Base-by-base conservation (phyloP, 2,113 vertebrate genomes). In the Limanda limanda region DNA sequence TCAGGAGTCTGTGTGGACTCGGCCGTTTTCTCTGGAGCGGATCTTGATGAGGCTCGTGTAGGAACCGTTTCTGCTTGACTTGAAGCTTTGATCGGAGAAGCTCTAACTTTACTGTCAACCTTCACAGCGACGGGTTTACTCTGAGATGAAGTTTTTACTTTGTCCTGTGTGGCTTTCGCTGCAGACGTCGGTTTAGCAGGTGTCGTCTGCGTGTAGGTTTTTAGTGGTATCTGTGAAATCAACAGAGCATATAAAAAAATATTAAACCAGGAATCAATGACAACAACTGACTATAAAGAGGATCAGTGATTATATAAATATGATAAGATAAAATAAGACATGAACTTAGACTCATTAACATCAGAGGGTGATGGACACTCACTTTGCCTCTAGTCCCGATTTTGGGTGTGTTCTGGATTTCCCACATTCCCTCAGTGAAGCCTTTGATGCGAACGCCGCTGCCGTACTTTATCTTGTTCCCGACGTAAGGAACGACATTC, bases 361-460 rank as follows among this genome's bases (percentile, higher is more conserved):
- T 17, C 59, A 37, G 20, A 25, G n/a, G 8, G 18, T 9, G 15
- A 45, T 7, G 73, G 6, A 40, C 6, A 25, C 86, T 89, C 63
- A 98, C 98, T 94, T 95, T 95, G 52, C 93, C 92, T 88, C 94
- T 97, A 62, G 96, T 96, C n/a, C 97, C 94, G 31, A 99, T 92
- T 75, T 95, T 96, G 0, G 97, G 98, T 14, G 96, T 96, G 88
- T 99, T 97, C 89, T 98, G 97, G 24, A 98, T 98, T 92, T 99
- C 97, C 97, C 97, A 98, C 89, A 99, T 95, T 4, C 96, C 98
- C 92, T 97, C 96, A 20, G 95, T 87, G 91, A 99, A 99, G 23
- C 98, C 97, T 86, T 96, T 96, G 71, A 96, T 94, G 83, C 97
- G 97, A 78, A 95, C 96, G 74, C 96, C 93, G 70, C 95, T 96